Conservation (phyloP, 2,888 invertebrate genomes). For the Odontomyia ornata region DNA sequence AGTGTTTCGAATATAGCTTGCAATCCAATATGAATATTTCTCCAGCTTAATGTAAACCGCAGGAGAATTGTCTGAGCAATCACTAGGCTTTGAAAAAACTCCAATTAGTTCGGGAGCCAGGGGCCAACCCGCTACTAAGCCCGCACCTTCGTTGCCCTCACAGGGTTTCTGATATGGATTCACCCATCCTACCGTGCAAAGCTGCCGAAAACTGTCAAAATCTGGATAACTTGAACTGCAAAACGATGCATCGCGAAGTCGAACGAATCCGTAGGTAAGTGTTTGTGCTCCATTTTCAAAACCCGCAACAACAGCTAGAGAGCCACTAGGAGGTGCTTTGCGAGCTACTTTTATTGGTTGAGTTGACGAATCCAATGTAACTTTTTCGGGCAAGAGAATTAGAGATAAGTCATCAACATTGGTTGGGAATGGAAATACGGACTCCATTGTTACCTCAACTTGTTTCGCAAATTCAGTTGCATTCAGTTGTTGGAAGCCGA, state of each 20-base stretch:
- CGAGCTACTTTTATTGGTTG: background rate
- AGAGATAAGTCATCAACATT: constrained; percentile 14
- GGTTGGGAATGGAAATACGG: constrained; percentile 1
- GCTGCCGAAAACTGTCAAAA: constrained; percentile 25
- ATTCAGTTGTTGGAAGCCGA: background rate
- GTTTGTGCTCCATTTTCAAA: background rate
- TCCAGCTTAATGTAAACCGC: constrained; percentile 26
- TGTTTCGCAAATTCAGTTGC: background rate
- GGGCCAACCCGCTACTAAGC: constrained; percentile 19
- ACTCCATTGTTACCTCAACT: background rate
- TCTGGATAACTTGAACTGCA: background rate
- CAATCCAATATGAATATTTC: constrained; percentile 34
- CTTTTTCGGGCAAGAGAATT: background rate
- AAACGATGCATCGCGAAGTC: background rate
- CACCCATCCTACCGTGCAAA: constrained; percentile 28
- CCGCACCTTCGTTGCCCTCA: constrained; percentile 35
- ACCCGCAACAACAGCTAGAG: background rate
- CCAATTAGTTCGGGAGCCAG: constrained; percentile 13
- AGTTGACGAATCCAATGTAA: background rate
- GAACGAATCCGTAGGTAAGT: constrained; percentile 2
- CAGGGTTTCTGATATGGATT: constrained; percentile 32
- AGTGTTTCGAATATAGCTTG: background rate
- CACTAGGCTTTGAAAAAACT: constrained; percentile 5
- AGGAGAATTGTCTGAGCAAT: background rate
- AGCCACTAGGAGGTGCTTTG: background rate